Evolutionary conservation across 2,113 vertebrate genomes (phyloP), one percentile per base, ranked within the genome.

Genomic region (Platysteira castanea): DNA sequence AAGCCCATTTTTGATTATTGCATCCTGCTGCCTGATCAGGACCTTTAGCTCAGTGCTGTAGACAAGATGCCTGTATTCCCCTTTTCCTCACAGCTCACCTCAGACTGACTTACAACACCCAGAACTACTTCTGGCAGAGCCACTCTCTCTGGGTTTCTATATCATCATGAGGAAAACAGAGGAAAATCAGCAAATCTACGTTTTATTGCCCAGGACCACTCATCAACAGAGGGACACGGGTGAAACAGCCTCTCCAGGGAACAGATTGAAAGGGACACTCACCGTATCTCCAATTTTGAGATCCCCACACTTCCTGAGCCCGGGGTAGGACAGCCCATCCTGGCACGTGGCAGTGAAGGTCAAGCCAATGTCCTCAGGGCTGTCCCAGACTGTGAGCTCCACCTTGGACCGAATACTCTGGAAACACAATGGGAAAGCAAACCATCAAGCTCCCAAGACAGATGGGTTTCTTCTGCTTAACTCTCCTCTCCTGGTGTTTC

Each of bases 381-480:
- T 99, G 94, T 99, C 99, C 98, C 98, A 99, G 39, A 99, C 99
- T 0, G 99, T 99, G 87, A 99, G 98, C 95, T 99, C 99, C 96
- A 99, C 99, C 95, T 99, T 99, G 30, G 99, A 99, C 28, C 99
- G 99, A 93, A 99, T 99, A 93, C 99, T 99, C 99, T 99, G 97
- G 59, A 96, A 80, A 88, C 39, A 90, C 41, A 85, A 92, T 0
- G 10, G 64, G 44, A 95, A 95, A 94, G 49, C 73, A 93, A 84
- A 54, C 33, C 3, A 13, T 85, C 15, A 88, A 49, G 8, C 94
- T 37, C 91, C 71, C 15, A 64, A 85, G n/a, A 53, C 1, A 4
- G 35, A 5, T 6, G 3, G 39, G 35, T n/a, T 47, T 63, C 54
- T 79, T 49, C 49, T 64, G 44, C n/a, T 49, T 88, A 44, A 41